Evolutionary conservation across 1,140 invertebrate genomes (phyloP).

Genomic region (Ceratitis capitata): DNA sequence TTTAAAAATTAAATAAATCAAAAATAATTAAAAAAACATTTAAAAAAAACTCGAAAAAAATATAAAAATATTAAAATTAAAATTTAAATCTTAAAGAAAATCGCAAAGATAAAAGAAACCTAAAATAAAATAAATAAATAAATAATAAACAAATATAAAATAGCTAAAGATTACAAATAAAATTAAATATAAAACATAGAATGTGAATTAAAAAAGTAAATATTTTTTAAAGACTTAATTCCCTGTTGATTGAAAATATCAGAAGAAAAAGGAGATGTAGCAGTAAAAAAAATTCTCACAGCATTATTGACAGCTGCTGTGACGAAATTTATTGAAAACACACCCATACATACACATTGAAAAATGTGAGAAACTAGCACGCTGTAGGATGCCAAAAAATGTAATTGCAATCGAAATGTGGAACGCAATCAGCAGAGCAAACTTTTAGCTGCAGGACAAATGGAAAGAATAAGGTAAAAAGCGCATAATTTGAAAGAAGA

Average conservation of each 20-base stretch:
- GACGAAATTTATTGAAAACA: background rate
- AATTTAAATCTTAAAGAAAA: no score
- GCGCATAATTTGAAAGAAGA: background rate
- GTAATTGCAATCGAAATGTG: slow-evolving; percentile 28
- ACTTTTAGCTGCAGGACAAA: background rate
- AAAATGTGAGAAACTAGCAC: background rate
- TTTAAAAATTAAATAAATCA: no score
- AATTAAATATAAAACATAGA: background rate
- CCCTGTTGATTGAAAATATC: background rate
- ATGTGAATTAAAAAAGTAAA: background rate
- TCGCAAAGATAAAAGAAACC: no score
- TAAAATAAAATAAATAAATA: no score
- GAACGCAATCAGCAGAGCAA: background rate
- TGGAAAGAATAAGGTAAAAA: background rate
- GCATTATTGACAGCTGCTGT: background rate
- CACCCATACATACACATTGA: background rate
- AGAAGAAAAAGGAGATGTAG: background rate
- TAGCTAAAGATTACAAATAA: background rate
- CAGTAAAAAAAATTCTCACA: no score
- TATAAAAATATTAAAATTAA: no score
- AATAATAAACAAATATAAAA: background rate
- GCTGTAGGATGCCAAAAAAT: background rate
- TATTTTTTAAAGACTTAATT: no score
- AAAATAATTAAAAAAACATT: no score
- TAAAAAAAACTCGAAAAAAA: no score